These are phyloP conservation scores for Lota lota DNA, from an alignment of 2,113 vertebrate species.

Conservation along the genomic window DNA sequence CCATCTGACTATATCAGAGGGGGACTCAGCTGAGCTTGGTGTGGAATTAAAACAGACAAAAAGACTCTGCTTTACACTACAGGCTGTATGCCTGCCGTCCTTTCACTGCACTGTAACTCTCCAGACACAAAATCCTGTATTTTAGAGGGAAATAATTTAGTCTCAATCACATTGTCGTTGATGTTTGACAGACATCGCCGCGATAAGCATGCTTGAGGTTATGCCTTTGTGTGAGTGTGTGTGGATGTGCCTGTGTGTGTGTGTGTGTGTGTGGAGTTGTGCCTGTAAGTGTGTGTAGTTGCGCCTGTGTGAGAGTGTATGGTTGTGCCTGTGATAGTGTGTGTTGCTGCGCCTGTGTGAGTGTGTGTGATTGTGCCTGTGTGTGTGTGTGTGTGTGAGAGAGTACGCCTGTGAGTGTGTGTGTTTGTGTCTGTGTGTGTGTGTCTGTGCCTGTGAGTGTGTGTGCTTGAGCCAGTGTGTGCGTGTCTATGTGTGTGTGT, in stretches of 20 bases:
- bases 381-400: slow-evolving; percentile 7
- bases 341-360: not conserved
- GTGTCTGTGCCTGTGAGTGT: no score
- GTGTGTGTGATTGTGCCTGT: not conserved
- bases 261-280: not conserved
- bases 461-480: not conserved
- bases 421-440: no score
- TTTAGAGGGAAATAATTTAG: no score
- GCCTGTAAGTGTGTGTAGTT: not conserved
- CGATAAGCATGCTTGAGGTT: not conserved
- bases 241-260: not conserved
- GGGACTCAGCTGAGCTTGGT: no score
- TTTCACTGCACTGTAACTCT: no score
- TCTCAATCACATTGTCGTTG: no score
- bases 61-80: no score
- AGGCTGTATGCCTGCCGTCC: no score
- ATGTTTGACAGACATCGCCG: no score
- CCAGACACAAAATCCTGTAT: no score
- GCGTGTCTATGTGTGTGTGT: not conserved
- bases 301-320: not conserved
- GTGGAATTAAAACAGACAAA: no score
- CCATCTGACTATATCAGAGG: no score
- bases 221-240: not conserved
- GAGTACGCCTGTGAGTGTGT: slow-evolving; percentile 11
- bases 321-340: not conserved